Conservation (phyloP, 2,113 vertebrate genomes). For the Amphiprion ocellaris region DNA sequence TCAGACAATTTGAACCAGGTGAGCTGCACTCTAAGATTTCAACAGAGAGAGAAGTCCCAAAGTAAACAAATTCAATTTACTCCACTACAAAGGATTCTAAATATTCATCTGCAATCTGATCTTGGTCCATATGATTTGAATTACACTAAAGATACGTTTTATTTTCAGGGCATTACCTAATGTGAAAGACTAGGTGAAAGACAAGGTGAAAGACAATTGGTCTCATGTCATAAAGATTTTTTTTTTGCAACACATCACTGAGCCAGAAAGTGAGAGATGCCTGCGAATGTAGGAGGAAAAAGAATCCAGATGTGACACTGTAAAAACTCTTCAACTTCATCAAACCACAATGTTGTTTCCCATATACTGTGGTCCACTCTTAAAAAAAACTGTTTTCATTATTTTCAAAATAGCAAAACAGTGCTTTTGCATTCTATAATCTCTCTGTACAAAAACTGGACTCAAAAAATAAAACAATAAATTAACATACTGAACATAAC, state of each 20-base stretch:
- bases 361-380: neutral
- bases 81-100: conserved; percentile 52
- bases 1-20: conserved; percentile 74
- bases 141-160: conserved; percentile 52
- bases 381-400: neutral
- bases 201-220: conserved; percentile 50
- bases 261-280: conserved; percentile 44
- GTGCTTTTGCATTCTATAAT: neutral
- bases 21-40: conserved; percentile 56
- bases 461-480: too few species aligned
- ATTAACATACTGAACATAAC: neutral
- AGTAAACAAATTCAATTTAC: conserved; percentile 59
- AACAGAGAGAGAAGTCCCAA: conserved; percentile 36
- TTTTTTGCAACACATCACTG: conserved; percentile 33
- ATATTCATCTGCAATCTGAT: conserved; percentile 54
- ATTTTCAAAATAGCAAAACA: neutral
- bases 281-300: conserved; percentile 18
- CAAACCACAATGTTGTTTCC: conserved; percentile 1
- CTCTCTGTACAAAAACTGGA: too few species aligned
- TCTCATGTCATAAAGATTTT: conserved; percentile 41
- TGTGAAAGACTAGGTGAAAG: conserved; percentile 56
- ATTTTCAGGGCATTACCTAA: conserved; percentile 48
- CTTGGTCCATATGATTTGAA: conserved; percentile 32
- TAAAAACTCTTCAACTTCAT: neutral
- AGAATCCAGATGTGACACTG: conserved; percentile 53